A percentile compares a stretch with the other conserved stretches of the same genome.
Conservation (phyloP, 2,888 invertebrate species). For the Malthinus flaveolus region DNA sequence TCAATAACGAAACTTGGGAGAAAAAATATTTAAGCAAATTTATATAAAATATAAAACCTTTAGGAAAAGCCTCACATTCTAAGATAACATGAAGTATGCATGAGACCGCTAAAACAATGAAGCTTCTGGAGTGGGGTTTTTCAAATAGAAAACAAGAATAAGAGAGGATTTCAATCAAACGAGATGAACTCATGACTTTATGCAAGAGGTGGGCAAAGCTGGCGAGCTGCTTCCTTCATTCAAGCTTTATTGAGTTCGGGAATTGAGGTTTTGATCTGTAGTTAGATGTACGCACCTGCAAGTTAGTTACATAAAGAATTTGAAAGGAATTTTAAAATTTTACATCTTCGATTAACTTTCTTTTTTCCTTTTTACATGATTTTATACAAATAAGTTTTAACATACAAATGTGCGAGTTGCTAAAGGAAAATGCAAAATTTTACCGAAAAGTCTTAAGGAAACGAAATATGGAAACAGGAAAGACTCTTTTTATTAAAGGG, state of each 20-base stretch:
- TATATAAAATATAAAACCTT: conserved; percentile 26
- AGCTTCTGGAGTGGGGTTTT: conserved; percentile 53
- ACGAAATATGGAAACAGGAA: too few relatives aligned
- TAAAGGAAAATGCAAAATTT: background rate
- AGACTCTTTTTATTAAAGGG: too few relatives aligned
- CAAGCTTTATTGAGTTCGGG: conserved; percentile 29
- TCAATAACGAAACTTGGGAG: background rate
- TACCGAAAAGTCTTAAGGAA: background rate
- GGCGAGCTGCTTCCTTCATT: conserved; percentile 41
- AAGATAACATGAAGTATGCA: conserved; percentile 54
- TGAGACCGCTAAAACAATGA: conserved; percentile 56
- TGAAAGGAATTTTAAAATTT: conserved; percentile 6
- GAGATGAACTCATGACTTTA: conserved; percentile 58
- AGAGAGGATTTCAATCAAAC: conserved; percentile 58
- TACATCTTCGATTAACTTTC: conserved; percentile 11
- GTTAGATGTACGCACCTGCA: conserved; percentile 21
- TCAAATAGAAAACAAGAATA: conserved; percentile 54
- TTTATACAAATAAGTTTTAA: conserved; percentile 6
- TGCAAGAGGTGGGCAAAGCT: conserved; percentile 53
- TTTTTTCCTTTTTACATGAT: conserved; percentile 2
- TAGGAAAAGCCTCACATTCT: conserved; percentile 31
- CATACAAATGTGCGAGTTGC: background rate
- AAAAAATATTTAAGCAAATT: conserved; percentile 15
- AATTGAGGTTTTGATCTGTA: conserved; percentile 28
- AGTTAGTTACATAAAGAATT: conserved; percentile 19